Evolutionary conservation across 2,797 vertebrate species (phyloP), one percentile per base, ranked within the genome.

Genomic region (Chanos chanos): DNA sequence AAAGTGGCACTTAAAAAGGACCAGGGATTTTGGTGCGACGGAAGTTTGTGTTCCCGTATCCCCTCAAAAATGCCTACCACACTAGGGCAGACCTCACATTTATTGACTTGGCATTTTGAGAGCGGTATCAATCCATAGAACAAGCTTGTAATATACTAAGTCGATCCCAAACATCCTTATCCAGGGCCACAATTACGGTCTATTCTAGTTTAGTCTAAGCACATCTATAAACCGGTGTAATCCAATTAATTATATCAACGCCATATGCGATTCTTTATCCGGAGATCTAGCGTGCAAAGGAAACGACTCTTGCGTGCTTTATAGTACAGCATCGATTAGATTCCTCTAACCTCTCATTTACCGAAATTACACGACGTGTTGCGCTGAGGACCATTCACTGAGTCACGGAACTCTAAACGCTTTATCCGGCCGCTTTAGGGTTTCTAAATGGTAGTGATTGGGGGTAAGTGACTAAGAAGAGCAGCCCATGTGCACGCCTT

Each of bases 361-460:
- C 77, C 70, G 67, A 70, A 83, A 84, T 84, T 83, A 84, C 78
- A 80, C 78, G 76, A 79, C 19, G 73, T 81, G 77, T 80, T 75
- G 77, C 75, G 76, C 72, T 75, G 75, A 78, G 76, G 65, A 65
- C 62, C 58, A 64, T 27, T 52, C 39, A 47, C 43, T 84, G 85
- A 84, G 64, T 85, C 85, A 84, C 48, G 58, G 40, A 31, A 72
- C 75, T 71, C 79, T n/a, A 74, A 77, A 71, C 57, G 68, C 49
- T 64, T 78, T 69, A 70, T 68, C 73, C 68, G 71, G 61, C 61
- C 75, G 75, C 72, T 65, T 62, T 81, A 68, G 78, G 85, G 78
- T 88, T 86, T 85, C 85, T 79, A 73, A 79, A 79, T 83, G 67
- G 80, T 84, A 82, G 84, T 87, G 82, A 86, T 87, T 88, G 75